These are phyloP conservation scores for Uropsilus gracilis DNA, from an alignment of 2,113 vertebrate species.

Conservation along the genomic window DNA sequence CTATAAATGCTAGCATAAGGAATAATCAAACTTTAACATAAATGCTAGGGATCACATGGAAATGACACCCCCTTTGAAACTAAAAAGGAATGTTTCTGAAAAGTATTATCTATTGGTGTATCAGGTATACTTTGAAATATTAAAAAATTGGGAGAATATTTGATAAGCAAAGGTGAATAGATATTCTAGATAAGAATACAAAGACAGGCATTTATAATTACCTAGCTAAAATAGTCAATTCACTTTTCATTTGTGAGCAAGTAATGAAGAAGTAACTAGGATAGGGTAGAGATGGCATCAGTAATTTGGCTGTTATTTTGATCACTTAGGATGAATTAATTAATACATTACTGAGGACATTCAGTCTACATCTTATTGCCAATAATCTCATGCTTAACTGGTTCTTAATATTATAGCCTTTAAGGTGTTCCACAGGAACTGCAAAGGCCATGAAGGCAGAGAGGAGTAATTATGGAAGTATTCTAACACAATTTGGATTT, in stretches of 20 bases:
- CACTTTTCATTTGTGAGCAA: constrained; percentile 3
- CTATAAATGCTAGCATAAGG: background rate
- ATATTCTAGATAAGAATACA: background rate
- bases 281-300: background rate
- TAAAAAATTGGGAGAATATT: background rate
- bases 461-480: background rate
- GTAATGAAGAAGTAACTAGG: background rate
- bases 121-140: background rate
- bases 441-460: background rate
- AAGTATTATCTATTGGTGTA: background rate
- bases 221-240: background rate
- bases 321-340: constrained; percentile 23
- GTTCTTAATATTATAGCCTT: background rate
- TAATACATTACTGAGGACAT: background rate
- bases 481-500: background rate
- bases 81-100: background rate
- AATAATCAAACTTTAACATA: background rate
- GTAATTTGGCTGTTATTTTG: background rate
- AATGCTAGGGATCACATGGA: background rate
- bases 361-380: background rate
- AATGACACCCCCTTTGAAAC: background rate
- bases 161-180: background rate
- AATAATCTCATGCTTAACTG: background rate
- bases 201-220: background rate
- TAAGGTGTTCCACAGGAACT: background rate